phyloP scores from a whole-genome alignment of 2,113 vertebrate genomes.

The Agelaius tricolor region DNA sequence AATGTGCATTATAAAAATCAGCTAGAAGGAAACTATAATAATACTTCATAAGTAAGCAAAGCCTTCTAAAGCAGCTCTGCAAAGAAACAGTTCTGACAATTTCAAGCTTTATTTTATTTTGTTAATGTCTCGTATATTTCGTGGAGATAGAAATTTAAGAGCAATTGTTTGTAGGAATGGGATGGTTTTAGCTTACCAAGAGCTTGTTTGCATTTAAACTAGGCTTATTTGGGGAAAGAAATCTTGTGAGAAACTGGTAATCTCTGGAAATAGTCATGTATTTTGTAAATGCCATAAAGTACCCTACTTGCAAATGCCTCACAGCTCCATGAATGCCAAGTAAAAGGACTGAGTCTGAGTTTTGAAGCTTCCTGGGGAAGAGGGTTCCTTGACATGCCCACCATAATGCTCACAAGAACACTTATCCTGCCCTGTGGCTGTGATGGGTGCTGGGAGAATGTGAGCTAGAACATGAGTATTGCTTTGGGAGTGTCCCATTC shows the following conservation, averaged over 20 bases:
- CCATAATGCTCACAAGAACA: constrained; percentile 10
- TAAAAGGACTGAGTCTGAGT: not conserved
- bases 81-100: not conserved
- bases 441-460: not conserved
- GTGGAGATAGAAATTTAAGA: not conserved
- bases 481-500: constrained; percentile 79
- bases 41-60: not conserved
- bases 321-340: not conserved
- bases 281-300: not conserved
- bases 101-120: not conserved
- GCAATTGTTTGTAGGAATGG: not conserved
- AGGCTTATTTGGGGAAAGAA: not conserved
- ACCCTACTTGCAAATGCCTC: not conserved
- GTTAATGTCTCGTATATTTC: not conserved
- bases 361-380: not conserved
- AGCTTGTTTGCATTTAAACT: not conserved
- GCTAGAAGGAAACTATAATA: not conserved
- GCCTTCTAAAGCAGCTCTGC: not conserved
- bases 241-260: not conserved
- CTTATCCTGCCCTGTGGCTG: constrained; percentile 17
- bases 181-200: not conserved
- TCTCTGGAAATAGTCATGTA: not conserved
- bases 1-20: not conserved
- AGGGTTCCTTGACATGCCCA: not conserved
- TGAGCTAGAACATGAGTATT: constrained; percentile 81